A percentile compares a stretch with the other conserved stretches of the same genome.
Conservation (phyloP, 1,140 invertebrate species). For the Planococcus citri region DNA sequence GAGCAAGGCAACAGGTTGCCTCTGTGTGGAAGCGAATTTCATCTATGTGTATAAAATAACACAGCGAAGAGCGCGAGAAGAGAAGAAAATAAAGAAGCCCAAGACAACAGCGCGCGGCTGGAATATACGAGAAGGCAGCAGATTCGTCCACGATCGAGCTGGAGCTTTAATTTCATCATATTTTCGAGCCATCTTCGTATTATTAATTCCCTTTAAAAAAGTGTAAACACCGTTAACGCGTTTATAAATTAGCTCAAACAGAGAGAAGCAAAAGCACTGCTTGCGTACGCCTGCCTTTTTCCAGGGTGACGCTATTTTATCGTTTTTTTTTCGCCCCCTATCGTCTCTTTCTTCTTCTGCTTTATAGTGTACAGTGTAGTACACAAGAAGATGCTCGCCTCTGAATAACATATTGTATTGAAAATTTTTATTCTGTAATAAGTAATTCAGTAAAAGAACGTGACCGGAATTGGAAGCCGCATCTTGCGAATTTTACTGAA, state of each 20-base stretch:
- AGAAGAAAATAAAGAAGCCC: too few species aligned
- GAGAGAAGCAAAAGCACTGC: too few species aligned
- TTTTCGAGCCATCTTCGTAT: neutral
- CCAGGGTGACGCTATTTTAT: too few species aligned
- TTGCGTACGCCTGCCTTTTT: too few species aligned
- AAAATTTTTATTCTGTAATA: slow-evolving; percentile 8
- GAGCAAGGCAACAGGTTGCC: neutral
- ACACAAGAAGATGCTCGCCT: neutral
- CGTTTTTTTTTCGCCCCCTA: too few species aligned
- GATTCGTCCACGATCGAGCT: too few species aligned
- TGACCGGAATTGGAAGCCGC: neutral
- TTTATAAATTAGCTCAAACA: neutral
- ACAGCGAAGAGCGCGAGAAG: too few species aligned
- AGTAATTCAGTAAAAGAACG: slow-evolving; percentile 6
- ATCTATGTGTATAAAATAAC: neutral
- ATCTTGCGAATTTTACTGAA: neutral
- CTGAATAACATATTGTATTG: slow-evolving; percentile 1
- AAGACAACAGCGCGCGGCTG: too few species aligned
- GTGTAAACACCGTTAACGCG: neutral
- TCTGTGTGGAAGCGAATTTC: neutral
- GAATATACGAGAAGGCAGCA: too few species aligned
- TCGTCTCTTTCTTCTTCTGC: too few species aligned
- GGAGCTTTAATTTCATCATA: too few species aligned
- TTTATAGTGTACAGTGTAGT: too few species aligned
- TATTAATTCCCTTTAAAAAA: neutral